Evolutionary conservation across 2,888 invertebrate species (phyloP).

Genomic region (Trilocha varians): DNA sequence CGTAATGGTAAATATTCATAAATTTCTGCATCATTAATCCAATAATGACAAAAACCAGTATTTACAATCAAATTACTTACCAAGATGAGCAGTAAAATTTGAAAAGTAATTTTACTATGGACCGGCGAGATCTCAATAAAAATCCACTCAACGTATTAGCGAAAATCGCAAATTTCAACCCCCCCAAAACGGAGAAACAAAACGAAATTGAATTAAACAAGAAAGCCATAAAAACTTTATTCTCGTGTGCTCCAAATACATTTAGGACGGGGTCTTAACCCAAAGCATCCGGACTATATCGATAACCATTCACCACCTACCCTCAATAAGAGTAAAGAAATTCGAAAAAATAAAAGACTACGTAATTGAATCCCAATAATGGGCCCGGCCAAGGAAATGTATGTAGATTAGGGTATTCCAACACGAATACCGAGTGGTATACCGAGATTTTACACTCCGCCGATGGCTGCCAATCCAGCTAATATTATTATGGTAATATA

Average conservation of each 20-base stretch:
- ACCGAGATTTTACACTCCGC: slow-evolving; percentile 61
- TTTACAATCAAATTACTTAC: neutral
- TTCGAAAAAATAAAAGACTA: slow-evolving; percentile 42
- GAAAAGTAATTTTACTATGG: slow-evolving; percentile 5
- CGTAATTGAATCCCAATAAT: slow-evolving; percentile 61
- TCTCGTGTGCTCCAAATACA: slow-evolving; percentile 23
- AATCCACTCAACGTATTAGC: neutral
- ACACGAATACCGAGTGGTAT: slow-evolving; percentile 47
- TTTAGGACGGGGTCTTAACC: slow-evolving; percentile 23
- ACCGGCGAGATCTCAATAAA: neutral
- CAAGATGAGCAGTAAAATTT: slow-evolving; percentile 5
- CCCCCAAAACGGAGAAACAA: slow-evolving; percentile 9
- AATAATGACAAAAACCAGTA: neutral
- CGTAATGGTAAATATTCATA: neutral
- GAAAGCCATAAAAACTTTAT: slow-evolving; percentile 27
- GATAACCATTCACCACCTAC: slow-evolving; percentile 31
- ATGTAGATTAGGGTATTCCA: slow-evolving; percentile 41
- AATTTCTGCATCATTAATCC: neutral
- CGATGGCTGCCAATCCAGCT: slow-evolving; percentile 67
- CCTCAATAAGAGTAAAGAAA: slow-evolving; percentile 39
- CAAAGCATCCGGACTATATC: slow-evolving; percentile 28
- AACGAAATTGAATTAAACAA: slow-evolving; percentile 23
- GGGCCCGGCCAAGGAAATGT: slow-evolving; percentile 35
- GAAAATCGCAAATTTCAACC: neutral
- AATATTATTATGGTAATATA: slow-evolving; percentile 71